These are phyloP conservation scores for Triplophysa bombifrons DNA, from an alignment of 2,797 vertebrate species.

Conservation along the genomic window DNA sequence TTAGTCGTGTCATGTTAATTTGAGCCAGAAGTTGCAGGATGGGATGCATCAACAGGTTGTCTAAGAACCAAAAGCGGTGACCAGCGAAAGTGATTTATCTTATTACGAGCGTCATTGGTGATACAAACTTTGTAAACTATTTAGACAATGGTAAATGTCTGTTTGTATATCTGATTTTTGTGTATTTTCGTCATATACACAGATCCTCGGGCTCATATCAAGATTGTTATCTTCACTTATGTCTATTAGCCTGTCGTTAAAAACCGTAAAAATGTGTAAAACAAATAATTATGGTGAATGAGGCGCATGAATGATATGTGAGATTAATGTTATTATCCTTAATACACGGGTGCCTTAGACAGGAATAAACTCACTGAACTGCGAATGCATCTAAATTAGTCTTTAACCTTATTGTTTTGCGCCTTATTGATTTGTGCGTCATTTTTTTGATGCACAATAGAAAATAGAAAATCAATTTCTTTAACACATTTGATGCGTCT, in stretches of 20 bases:
- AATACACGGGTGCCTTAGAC: neutral
- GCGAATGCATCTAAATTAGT: neutral
- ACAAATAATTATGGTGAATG: neutral
- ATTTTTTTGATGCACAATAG: neutral
- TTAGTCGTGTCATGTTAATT: neutral
- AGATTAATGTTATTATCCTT: neutral
- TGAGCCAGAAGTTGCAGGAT: neutral
- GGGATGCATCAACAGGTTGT: conserved; percentile 45
- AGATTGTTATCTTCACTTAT: neutral
- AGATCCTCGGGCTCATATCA: neutral
- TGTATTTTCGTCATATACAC: neutral
- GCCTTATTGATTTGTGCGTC: neutral
- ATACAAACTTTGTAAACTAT: neutral
- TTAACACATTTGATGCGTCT: neutral
- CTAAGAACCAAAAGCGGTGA: neutral
- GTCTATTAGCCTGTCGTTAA: no score
- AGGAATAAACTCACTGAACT: neutral
- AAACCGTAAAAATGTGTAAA: no score
- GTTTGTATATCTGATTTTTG: neutral
- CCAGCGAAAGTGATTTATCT: neutral
- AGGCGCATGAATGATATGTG: neutral
- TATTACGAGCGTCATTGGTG: neutral
- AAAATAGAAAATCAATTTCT: neutral
- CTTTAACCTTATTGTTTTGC: neutral
- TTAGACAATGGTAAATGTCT: neutral